Percentiles rank a stretch among this genome's conserved stretches.
Conservation (phyloP, 2,888 invertebrate species). For the Chalcis sispes region DNA sequence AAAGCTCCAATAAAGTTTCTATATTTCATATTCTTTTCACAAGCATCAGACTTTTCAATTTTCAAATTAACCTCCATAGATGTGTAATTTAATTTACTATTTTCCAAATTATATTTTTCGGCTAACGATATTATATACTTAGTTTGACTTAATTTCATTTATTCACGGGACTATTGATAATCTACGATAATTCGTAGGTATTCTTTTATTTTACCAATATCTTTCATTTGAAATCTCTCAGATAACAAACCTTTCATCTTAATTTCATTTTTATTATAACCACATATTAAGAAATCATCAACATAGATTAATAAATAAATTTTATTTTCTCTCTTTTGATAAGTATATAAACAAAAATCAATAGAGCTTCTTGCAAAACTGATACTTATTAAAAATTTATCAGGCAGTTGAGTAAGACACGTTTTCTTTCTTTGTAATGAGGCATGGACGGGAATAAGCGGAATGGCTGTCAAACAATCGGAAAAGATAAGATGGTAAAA, state of each 20-base stretch:
- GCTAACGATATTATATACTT: neutral
- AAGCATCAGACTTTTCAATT: neutral
- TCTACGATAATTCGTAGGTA: constrained; percentile 21
- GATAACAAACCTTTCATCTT: constrained; percentile 14
- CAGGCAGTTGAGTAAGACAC: too few species aligned
- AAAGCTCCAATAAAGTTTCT: constrained; percentile 15
- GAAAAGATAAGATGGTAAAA: too few species aligned
- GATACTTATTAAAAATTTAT: constrained; percentile 44
- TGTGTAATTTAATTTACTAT: constrained; percentile 73
- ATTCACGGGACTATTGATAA: neutral
- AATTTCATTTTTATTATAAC: constrained; percentile 34
- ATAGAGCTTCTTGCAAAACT: constrained; percentile 47
- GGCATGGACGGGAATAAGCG: too few species aligned
- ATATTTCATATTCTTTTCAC: neutral
- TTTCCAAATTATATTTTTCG: constrained; percentile 58
- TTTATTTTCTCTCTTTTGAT: neutral
- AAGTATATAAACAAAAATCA: constrained; percentile 53
- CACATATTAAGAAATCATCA: constrained; percentile 5
- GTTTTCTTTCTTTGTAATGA: too few species aligned
- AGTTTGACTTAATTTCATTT: neutral
- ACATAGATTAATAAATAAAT: constrained; percentile 2
- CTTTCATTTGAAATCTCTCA: constrained; percentile 29
- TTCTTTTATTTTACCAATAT: constrained; percentile 16
- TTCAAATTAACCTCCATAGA: constrained; percentile 45
- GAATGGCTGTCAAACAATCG: too few species aligned